Percentiles rank a stretch among this genome's conserved stretches.
Conservation (phyloP, 2,888 invertebrate species). For the Polydrusus cervinus region DNA sequence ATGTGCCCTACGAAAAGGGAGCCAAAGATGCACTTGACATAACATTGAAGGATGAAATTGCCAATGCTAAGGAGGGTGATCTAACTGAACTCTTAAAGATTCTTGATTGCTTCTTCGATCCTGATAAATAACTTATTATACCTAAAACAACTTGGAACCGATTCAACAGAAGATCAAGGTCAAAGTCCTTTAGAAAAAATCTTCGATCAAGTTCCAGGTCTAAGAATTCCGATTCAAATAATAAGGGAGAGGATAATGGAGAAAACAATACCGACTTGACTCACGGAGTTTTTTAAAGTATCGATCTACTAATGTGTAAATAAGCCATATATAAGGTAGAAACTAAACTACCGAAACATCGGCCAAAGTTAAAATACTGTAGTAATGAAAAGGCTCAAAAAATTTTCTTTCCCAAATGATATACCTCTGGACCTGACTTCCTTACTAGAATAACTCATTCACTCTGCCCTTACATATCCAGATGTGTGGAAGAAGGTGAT, state of each 20-base stretch:
- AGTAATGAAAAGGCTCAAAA: no score
- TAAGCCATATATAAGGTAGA: no score
- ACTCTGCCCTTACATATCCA: no score
- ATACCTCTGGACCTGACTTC: no score
- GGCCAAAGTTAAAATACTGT: no score
- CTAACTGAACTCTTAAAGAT: constrained; percentile 82
- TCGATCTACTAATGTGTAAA: no score
- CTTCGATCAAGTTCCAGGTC: constrained; percentile 39
- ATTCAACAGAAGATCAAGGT: constrained; percentile 60
- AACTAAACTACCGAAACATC: no score
- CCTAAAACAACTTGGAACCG: constrained; percentile 69
- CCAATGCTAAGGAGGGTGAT: constrained; percentile 80
- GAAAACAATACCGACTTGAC: constrained; percentile 34
- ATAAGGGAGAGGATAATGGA: constrained; percentile 31
- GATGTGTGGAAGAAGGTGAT: no score
- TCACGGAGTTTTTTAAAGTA: no score
- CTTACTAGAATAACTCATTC: no score
- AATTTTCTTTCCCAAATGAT: no score
- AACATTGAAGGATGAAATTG: constrained; percentile 70
- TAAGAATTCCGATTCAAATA: constrained; percentile 43
- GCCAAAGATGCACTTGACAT: constrained; percentile 72
- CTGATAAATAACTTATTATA: constrained; percentile 78
- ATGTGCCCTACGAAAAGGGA: constrained; percentile 75
- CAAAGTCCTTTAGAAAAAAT: constrained; percentile 58
- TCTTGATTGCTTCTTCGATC: constrained; percentile 87